Percentiles rank a stretch among this genome's conserved stretches.
Conservation (phyloP, 2,888 invertebrate species). For the Elegia similella region DNA sequence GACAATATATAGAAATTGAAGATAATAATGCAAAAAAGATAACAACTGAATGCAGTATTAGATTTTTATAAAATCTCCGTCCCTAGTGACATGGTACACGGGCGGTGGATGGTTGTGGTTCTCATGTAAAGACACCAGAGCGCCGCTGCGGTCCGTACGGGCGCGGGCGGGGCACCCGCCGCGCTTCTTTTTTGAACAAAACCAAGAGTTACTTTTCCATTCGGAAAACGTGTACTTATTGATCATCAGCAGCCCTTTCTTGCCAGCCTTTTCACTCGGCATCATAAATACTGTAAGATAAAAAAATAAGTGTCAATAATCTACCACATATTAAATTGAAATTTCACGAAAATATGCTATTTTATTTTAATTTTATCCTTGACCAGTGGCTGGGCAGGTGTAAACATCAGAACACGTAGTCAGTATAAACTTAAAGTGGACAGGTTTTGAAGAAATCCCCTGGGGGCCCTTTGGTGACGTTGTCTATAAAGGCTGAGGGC, state of each 20-base stretch:
- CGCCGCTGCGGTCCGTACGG: neutral
- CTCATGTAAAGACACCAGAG: neutral
- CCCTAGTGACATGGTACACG: neutral
- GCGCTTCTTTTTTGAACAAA: slow-evolving; percentile 3
- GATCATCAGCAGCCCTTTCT: neutral
- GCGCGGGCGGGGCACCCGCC: neutral
- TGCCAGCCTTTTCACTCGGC: neutral
- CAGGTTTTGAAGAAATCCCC: too few species aligned
- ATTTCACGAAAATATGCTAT: too few species aligned
- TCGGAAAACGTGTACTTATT: slow-evolving; percentile 3
- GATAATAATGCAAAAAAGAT: too few species aligned
- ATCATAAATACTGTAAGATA: neutral
- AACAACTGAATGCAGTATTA: neutral
- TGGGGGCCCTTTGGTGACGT: too few species aligned
- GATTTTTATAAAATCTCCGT: neutral
- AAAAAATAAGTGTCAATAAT: neutral
- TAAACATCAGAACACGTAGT: too few species aligned
- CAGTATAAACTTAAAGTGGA: too few species aligned
- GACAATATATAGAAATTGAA: too few species aligned
- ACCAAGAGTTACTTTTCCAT: neutral
- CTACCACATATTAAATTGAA: too few species aligned
- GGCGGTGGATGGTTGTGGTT: slow-evolving; percentile 5
- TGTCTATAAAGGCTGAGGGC: too few species aligned
- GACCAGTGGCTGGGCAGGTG: too few species aligned
- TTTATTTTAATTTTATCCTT: too few species aligned